Evolutionary conservation across 2,888 invertebrate species (phyloP), one percentile per base, ranked within the genome.

Genomic region (Tetranychus truncatus): DNA sequence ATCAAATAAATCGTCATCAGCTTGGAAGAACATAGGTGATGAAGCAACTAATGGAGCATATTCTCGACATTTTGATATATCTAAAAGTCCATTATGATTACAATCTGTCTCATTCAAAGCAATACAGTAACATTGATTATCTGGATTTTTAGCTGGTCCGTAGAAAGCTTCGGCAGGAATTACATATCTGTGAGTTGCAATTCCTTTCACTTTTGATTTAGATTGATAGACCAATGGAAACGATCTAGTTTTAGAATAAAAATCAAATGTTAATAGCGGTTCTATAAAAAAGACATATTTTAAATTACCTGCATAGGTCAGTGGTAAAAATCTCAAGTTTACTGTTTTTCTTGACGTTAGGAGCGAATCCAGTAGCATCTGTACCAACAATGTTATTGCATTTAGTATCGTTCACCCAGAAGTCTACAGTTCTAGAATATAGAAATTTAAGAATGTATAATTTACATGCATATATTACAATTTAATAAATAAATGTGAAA

Each of bases 311-410:
- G 77, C 81, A 81, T 15, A 81, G 76, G 72, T 81, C 80, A 15
- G 80, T 77, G 18, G 78, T 78, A 75, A 80, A 81, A 24, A 80
- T 71, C 69, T 78, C 80, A n/a, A 81, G 75, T 18, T 75, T 66
- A 9, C 79, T 77, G 3, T 75, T 74, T 66, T 76, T 78, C 34
- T 77, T 75, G 1, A 81, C 67, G 66, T 78, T 79, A 3, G 81
- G 80, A 55, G 78, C 78, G 74, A 77, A 81, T 66, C 78, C 77
- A 21, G 78, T 77, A 6, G 80, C 81, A 78, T 80, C 80, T 77
- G 80, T 79, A 7, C 81, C 81, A 74, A 81, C 81, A 15, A 81
- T 80, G 77, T 76, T 74, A 76, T 81, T 80, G 55, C 79, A 79
- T 15, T 9, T 55, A 15, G 55, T 5, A 6, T 6, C 6, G 9